Evolutionary conservation across 2,888 invertebrate genomes (phyloP), one percentile per base, ranked within the genome.

Genomic region (Tenthredo notha): DNA sequence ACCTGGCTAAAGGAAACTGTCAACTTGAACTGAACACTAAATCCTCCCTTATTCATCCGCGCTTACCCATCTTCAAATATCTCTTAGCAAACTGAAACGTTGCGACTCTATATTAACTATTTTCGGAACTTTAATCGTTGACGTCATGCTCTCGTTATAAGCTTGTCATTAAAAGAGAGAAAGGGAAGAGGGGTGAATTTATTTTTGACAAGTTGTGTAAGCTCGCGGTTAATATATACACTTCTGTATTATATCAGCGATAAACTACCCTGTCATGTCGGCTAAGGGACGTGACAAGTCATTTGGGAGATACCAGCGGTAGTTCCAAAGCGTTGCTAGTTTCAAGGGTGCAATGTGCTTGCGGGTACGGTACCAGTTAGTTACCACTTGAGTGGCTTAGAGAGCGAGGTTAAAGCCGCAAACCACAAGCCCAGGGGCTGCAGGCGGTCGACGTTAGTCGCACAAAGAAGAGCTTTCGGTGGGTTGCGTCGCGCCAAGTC

Each of bases 351-450:
- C 84, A 54, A 72, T 74, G 84, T 77, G 58, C 78, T 61, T 47
- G 61, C 58, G 84, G 84, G 40, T 84, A 72, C 33, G 74, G 33
- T 65, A 65, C 72, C 77, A 58, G 61, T 67, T 65, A 67, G 80
- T 50, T 80, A 85, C 85, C 72, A 82, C 70, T 85, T 54, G 67
- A 72, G 33, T 58, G 83, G 82, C 80, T 85, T 85, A 85, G 33
- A 43, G 33, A 70, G 82, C 67, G 47, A 72, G 67, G 80, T 85
- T 82, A 72, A 85, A 85, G 82, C 85, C 82, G 58, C 85, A 50
- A 40, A 70, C 84, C 84, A 43, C 84, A 78, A 65, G 65, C 58
- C 78, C 47, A 1, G 25, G 58, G 78, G 65, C 43, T 3, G 43
- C 25, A 37, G 43, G 40, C 40, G 50, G 80, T 50, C 40, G 72